Base-by-base conservation (phyloP, 2,797 vertebrate species). In the Echiichthys vipera region DNA sequence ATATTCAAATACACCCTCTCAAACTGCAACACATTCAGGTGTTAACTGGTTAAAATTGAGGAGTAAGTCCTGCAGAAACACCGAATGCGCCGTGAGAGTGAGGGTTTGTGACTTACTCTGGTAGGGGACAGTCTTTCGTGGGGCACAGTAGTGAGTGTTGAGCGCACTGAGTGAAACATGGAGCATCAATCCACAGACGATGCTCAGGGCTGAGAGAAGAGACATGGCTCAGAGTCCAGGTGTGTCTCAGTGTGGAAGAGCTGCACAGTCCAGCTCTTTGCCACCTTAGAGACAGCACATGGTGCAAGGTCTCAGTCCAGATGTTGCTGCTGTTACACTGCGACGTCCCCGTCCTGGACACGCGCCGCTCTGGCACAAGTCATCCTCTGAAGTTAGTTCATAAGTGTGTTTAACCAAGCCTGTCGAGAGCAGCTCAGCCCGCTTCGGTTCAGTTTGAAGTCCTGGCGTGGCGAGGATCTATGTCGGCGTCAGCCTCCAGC, bases 121-220 rank as follows among this genome's bases (percentile, higher is more conserved):
- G 84, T 86, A 93, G 40, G 77, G 81, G 65, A 95, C 73, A 2
- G 90, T 95, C 89, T 94, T 94, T 47, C 94, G 90, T 32, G 94
- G 94, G 65, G 85, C 40, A 78, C 83, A 88, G 54, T 85, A 84
- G 57, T 39, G 66, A 56, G 54, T 65, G 68, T 51, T 54, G 71
- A 76, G 50, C 9, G 66, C 63, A 70, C 82, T 42, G 10, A 77
- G 47, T 9, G 81, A 81, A 55, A 84, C 71, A 25, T 76, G 83
- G 57, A 92, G 80, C 77, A 93, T 77, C 77, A 91, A 83, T 83
- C 84, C 85, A 84, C 83, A 90, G 75, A 93, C 4, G 65, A 92
- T 50, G 71, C 76, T 79, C 69, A 93, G 64, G 34, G 57, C 69
- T 24, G 66, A 65, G 58, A 89, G 78, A 80, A 88, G 83, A 91